Base-by-base conservation (phyloP, 2,888 invertebrate genomes). In the Lasioglossum vierecki region DNA sequence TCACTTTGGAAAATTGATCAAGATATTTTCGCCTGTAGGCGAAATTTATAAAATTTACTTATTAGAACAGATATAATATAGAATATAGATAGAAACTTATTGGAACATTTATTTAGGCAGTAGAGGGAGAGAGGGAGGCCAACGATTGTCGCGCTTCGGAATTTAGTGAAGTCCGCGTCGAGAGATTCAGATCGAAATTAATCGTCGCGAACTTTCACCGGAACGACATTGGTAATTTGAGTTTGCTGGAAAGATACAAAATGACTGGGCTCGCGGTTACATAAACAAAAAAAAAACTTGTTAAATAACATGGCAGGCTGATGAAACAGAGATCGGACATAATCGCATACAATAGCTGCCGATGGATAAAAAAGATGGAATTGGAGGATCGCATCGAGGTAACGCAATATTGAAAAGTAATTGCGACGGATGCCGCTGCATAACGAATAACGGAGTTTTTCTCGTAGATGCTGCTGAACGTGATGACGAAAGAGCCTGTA, bases 321-420 rank as follows among this genome's bases (percentile, higher is more conserved):
- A 44, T 44, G 11, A 44, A 35, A 18, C 8, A 41, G 18, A 26
- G 44, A n/a, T 30, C 30, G 44, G 44, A 35, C 15, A 63, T 53
- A 26, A 39, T 4, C 39, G 44, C 44, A 26, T 18, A 35, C 39
- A 41, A 39, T n/a, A 49, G 74, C n/a, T 70, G 8, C 1, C 2
- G 4, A 90, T 88, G 90, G 60, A 83, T 71, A 72, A 76, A 63
- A 68, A 80, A 57, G 30, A 76, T 57, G 8, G 83, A 82, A 49
- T 76, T 79, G 11, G 49, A 74, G 13, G 63, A 77, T 35, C 85
- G 84, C 30, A 60, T 87, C 39, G 66, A 90, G 87, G 90, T 89
- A 88, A 85, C n/a, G 41, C n/a, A 83, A 85, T 70, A 73, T 74
- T 63, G 79, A 53, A 0, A 11, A 0, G 13, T 22, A 30, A 39